Percentiles rank a stretch among this genome's conserved stretches.
Evolutionary conservation across 1,140 invertebrate species (phyloP).

Genomic region (Linepithema humile): DNA sequence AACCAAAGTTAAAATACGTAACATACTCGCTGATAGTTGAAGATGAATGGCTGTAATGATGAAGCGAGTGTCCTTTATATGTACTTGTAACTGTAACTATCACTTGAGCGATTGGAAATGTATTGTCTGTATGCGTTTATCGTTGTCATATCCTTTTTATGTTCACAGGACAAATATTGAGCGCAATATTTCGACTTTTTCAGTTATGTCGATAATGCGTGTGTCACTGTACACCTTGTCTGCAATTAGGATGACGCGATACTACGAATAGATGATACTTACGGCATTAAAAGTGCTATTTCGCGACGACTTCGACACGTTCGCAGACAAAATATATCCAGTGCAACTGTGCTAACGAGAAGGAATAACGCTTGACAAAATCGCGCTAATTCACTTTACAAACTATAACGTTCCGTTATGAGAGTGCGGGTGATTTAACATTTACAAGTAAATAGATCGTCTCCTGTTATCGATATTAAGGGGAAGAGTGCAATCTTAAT

Average conservation of each 20-base stretch:
- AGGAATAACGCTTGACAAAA: slow-evolving; percentile 65
- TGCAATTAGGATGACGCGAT: background rate
- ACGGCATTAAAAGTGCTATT: background rate
- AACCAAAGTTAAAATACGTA: slow-evolving; percentile 57
- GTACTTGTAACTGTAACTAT: slow-evolving; percentile 79
- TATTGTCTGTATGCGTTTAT: slow-evolving; percentile 52
- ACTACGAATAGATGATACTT: background rate
- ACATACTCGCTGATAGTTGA: slow-evolving; percentile 69
- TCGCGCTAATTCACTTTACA: slow-evolving; percentile 72
- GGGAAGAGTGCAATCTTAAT: background rate
- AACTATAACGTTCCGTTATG: slow-evolving; percentile 74
- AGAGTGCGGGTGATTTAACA: background rate
- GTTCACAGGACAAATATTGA: too few relatives aligned
- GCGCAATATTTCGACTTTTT: background rate
- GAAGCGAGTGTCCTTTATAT: slow-evolving; percentile 71
- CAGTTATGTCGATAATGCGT: background rate
- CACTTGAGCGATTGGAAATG: slow-evolving; percentile 15
- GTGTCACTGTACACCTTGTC: background rate
- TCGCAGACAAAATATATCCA: slow-evolving; percentile 63
- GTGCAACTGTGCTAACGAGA: slow-evolving; percentile 62
- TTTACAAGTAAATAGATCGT: slow-evolving; percentile 19
- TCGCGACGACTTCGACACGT: background rate
- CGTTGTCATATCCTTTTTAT: background rate
- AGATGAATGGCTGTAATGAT: slow-evolving; percentile 66
- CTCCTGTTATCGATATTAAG: background rate